Conservation (phyloP, 2,797 vertebrate genomes). For the Rhinoraja longicauda region DNA sequence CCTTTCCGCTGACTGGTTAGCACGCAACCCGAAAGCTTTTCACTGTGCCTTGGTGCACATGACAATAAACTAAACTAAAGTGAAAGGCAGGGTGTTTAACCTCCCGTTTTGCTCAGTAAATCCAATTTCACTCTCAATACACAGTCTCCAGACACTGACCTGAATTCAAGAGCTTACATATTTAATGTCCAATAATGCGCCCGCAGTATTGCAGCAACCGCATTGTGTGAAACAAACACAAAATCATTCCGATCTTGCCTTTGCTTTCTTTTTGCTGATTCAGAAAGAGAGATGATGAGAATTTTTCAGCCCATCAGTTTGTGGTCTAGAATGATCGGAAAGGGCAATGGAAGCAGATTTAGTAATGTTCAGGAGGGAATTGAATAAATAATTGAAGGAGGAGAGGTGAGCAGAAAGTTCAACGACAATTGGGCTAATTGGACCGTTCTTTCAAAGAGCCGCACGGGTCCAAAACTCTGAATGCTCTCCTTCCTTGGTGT, state of each 20-base stretch:
- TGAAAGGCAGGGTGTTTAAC: not conserved
- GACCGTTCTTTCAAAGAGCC: not conserved
- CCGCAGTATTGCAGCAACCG: not conserved
- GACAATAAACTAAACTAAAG: no score
- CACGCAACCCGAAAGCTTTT: no score
- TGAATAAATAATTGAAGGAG: not conserved
- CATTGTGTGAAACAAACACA: not conserved
- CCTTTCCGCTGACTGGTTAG: no score
- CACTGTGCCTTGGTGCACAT: no score
- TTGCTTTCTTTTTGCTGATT: not conserved
- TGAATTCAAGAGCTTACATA: not conserved
- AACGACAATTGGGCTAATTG: not conserved
- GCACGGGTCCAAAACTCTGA: not conserved
- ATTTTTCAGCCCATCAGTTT: not conserved
- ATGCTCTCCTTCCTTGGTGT: not conserved
- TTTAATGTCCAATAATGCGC: not conserved
- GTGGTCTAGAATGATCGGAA: not conserved
- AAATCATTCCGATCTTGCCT: not conserved
- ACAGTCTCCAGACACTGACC: not conserved
- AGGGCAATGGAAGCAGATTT: not conserved
- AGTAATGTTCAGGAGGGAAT: not conserved
- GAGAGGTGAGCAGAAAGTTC: not conserved
- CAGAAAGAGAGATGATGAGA: not conserved
- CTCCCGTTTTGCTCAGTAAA: not conserved
- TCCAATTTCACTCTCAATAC: not conserved